Conservation (phyloP, 2,797 vertebrate genomes). For the Pterois miles region DNA sequence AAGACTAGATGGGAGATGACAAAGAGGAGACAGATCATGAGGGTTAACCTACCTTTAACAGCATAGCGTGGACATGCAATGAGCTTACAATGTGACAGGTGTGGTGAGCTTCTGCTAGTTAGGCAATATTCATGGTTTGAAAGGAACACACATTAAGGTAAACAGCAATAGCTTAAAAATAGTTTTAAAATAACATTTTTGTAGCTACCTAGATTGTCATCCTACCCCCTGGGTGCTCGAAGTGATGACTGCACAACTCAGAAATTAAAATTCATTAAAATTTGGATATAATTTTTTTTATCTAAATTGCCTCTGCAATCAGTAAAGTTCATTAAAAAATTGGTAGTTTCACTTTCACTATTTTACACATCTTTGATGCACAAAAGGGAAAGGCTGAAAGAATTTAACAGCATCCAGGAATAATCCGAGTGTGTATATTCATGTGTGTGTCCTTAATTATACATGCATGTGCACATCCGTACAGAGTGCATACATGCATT, state of each 20-base stretch:
- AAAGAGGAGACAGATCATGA: neutral
- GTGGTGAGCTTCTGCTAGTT: neutral
- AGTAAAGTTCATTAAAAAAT: conserved; percentile 23
- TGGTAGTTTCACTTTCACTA: neutral
- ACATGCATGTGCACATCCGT: neutral
- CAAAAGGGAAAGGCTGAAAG: neutral
- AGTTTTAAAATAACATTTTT: neutral
- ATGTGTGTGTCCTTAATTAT: conserved; percentile 14
- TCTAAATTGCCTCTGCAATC: conserved; percentile 17
- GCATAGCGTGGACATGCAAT: neutral
- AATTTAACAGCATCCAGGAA: neutral
- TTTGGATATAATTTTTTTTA: neutral
- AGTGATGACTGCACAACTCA: conserved; percentile 1
- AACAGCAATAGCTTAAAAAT: neutral
- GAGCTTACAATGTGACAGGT: neutral
- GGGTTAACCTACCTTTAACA: neutral
- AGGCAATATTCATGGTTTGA: neutral
- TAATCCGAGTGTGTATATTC: neutral
- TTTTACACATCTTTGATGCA: neutral
- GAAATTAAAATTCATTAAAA: conserved; percentile 21
- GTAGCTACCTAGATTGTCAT: neutral
- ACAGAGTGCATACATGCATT: neutral
- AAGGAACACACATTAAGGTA: neutral
- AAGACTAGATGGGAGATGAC: rapidly evolving
- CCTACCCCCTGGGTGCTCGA: neutral